Percentiles rank a stretch among this genome's conserved stretches.
These are phyloP conservation scores for Tenebrosternarchus preto DNA, from an alignment of 2,113 vertebrate genomes.

Conservation along the genomic window DNA sequence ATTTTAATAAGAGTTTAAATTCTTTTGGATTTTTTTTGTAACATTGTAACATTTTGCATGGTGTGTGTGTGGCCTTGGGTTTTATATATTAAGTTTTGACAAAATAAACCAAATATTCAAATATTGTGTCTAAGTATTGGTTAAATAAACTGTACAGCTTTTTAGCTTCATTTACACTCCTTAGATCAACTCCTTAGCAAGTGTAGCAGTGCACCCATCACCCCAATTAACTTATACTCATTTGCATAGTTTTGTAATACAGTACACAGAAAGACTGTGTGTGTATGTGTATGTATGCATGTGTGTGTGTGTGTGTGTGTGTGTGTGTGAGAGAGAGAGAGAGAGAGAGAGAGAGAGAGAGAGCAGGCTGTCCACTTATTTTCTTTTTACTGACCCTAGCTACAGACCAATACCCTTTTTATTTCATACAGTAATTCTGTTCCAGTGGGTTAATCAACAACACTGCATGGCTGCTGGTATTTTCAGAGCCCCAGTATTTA, in stretches of 20 bases:
- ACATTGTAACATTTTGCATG: too few species aligned
- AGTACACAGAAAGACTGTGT: background rate
- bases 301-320: background rate
- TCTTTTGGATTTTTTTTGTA: too few species aligned
- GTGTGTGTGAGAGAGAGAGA: background rate
- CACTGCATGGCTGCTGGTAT: conserved; percentile 45
- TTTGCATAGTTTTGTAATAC: background rate
- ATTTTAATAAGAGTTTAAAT: too few species aligned
- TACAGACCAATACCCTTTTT: conserved; percentile 38
- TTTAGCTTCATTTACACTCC: background rate
- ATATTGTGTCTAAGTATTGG: too few species aligned
- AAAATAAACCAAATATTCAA: too few species aligned
- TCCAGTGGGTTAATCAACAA: conserved; percentile 46
- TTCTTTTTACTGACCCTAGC: conserved; percentile 37
- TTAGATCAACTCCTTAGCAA: background rate
- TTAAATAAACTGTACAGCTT: background rate
- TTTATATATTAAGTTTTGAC: too few species aligned
- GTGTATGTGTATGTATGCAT: background rate
- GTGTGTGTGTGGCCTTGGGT: too few species aligned
- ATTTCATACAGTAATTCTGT: conserved; percentile 22
- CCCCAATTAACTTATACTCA: conserved; percentile 11
- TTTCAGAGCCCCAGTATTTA: conserved; percentile 50
- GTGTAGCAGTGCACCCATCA: background rate
- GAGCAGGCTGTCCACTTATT: conserved; percentile 32
- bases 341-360: too few species aligned